Percentiles rank a stretch among this genome's conserved stretches.
These are phyloP conservation scores for Notocelia uddmanniana DNA, from an alignment of 2,888 invertebrate genomes.

Conservation along the genomic window DNA sequence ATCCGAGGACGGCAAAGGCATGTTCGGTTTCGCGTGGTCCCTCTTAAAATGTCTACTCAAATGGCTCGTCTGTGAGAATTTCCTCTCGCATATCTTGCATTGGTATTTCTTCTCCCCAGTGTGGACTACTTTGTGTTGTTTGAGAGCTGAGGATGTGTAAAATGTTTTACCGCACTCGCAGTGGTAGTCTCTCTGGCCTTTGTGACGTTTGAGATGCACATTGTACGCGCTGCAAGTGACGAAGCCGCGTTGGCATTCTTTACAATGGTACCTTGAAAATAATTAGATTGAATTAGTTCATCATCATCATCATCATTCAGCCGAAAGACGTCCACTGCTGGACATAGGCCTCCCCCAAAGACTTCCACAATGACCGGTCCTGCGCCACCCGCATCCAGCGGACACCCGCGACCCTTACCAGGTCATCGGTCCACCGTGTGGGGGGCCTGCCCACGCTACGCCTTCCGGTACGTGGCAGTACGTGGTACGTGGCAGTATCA, in stretches of 20 bases:
- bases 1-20: constrained; percentile 68
- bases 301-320: no score
- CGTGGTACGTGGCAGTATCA: no score
- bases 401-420: no score
- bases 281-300: no score
- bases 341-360: no score
- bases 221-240: constrained; percentile 77
- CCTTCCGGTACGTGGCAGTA: no score
- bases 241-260: constrained; percentile 76
- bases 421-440: no score
- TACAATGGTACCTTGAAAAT: constrained; percentile 71
- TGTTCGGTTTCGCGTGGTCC: constrained; percentile 73
- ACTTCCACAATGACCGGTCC: no score
- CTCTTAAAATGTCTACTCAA: constrained; percentile 76
- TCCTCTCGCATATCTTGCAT: constrained; percentile 77
- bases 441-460: no score
- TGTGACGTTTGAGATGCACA: constrained; percentile 77
- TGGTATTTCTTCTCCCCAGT: constrained; percentile 81
- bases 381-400: no score
- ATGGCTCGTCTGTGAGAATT: constrained; percentile 79
- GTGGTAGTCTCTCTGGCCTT: constrained; percentile 76
- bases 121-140: constrained; percentile 78
- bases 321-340: no score
- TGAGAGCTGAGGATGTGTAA: constrained; percentile 77
- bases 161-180: constrained; percentile 82